These are phyloP conservation scores for Steatornis caripensis DNA, from an alignment of 2,113 vertebrate species.

Conservation along the genomic window DNA sequence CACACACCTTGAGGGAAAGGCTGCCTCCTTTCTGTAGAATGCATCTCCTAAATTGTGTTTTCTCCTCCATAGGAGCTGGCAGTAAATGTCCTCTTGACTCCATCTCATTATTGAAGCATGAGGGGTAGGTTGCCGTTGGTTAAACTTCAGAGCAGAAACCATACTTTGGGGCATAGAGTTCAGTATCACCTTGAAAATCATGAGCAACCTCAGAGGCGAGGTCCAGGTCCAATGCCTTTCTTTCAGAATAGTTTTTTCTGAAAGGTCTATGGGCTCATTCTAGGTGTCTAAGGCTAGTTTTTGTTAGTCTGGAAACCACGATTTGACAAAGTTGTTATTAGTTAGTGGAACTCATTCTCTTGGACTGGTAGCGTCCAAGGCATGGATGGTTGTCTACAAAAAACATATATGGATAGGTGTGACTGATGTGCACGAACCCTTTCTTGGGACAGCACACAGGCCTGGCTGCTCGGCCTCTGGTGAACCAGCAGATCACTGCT, in stretches of 20 bases:
- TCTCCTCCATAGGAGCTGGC: not conserved
- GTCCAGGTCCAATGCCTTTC: not conserved
- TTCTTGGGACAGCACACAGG: fast-evolving
- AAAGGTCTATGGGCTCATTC: not conserved
- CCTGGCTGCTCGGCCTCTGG: fast-evolving
- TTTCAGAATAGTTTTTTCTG: not conserved
- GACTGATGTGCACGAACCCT: not conserved
- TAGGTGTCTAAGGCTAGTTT: not conserved
- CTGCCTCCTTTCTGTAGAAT: not conserved
- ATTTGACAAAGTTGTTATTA: not conserved
- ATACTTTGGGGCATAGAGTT: not conserved
- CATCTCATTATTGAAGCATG: not conserved
- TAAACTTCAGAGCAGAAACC: not conserved
- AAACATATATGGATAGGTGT: not conserved
- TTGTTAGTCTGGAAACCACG: not conserved
- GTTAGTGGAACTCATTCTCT: not conserved
- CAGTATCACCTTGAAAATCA: not conserved
- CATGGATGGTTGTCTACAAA: not conserved
- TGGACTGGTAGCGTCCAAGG: not conserved
- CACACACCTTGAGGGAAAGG: not conserved
- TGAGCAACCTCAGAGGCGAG: not conserved
- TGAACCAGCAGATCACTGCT: not conserved
- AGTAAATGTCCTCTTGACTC: not conserved
- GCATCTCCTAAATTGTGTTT: not conserved
- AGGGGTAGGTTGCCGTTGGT: not conserved